Evolutionary conservation across 1,140 invertebrate genomes (phyloP), one percentile per base, ranked within the genome.

Genomic region (Euschistus heros): DNA sequence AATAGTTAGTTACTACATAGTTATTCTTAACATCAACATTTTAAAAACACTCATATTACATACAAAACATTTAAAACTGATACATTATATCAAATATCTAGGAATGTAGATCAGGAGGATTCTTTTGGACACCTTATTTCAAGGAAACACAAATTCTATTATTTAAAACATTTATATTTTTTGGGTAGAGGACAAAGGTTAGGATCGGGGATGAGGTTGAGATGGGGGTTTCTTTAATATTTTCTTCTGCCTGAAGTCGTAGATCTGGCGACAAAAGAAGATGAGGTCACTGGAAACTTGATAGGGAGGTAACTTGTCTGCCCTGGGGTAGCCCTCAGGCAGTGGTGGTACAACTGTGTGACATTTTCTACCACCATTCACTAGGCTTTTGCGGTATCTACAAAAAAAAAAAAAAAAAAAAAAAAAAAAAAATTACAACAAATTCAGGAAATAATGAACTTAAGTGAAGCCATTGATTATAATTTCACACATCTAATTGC

Each of bases 231-330:
- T 82, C 72, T 86, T 86, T 52, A 86, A 79, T 67, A 90, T 82
- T 69, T 87, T 85, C 71, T 87, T 89, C 66, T 91, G 86, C 64
- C 93, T 83, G 78, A 92, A 96, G 76, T 97, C 94, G 77, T 97
- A 97, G 37, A 96, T 91, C 69, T 89, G 86, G 18, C 92, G 85
- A 77, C 94, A 97, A 77, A 95, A 92, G 71, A 97, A 91, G 2
- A 98, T 89, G 74, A 92, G 85, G 68, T 96, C 93, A 6, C 86
- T 81, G 63, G 84, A 81, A 10, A 88, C 83, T 69, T 86, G 84
- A 30, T 86, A 80, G 30, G 86, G 84, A n/a, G 86, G 84, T 71
- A 88, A 84, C 42, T 80, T 75, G 57, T 74, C 74, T 63, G 75
- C 72, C 68, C 80, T 69, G 68, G 80, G 75, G 75, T 81, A 81